Conservation (phyloP, 2,797 vertebrate genomes). For the Eulemur mongoz region DNA sequence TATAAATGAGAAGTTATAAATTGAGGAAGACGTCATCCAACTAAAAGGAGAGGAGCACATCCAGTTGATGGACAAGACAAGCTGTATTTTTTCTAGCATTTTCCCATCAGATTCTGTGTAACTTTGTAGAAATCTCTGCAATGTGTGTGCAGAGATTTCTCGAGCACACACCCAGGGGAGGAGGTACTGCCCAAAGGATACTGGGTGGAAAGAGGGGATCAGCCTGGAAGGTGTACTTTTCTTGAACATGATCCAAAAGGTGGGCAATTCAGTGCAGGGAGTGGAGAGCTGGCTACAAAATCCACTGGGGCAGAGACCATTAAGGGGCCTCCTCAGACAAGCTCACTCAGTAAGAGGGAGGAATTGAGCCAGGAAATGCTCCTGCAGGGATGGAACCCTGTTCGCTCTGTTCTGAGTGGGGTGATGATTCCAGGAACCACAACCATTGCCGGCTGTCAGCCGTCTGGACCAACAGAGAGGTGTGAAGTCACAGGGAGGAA, state of each 20-base stretch:
- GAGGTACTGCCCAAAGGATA: not conserved
- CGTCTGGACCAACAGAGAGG: not conserved
- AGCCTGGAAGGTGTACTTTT: not conserved
- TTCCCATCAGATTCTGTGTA: not conserved
- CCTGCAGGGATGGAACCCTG: accelerated
- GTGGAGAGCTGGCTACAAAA: not conserved
- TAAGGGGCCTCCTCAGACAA: not conserved
- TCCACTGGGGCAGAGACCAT: not conserved
- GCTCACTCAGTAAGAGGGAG: not conserved
- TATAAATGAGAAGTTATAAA: not conserved
- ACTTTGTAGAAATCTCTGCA: not conserved
- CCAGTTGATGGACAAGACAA: not conserved
- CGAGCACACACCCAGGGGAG: not conserved
- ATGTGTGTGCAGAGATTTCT: not conserved
- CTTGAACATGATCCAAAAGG: not conserved
- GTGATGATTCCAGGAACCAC: accelerated
- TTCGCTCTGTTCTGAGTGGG: not conserved
- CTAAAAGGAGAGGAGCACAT: not conserved
- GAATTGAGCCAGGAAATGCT: not conserved
- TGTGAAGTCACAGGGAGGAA: not conserved
- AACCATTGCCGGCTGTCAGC: not conserved
- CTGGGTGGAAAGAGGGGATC: no score
- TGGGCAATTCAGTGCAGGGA: not conserved
- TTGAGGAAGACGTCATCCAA: not conserved
- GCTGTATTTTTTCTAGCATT: not conserved